Evolutionary conservation across 2,797 vertebrate species (phyloP).

Genomic region (Acrossocheilus fasciatus): DNA sequence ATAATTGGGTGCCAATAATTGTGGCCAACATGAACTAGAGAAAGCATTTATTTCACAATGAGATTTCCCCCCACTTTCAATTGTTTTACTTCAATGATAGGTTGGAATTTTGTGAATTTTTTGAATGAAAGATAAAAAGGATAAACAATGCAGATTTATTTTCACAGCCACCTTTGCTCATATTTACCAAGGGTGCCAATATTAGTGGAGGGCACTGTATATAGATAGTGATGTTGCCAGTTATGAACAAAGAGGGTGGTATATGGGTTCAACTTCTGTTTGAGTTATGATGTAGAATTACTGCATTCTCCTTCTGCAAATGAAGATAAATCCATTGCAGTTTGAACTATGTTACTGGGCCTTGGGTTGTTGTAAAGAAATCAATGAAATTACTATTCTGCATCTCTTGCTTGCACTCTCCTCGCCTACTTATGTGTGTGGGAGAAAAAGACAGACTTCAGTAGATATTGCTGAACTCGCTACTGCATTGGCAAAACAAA

Average conservation of each 20-base stretch:
- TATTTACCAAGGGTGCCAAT: too few species aligned
- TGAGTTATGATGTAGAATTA: neutral
- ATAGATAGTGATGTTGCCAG: neutral
- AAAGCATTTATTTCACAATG: too few species aligned
- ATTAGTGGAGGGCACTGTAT: too few species aligned
- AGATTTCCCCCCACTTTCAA: too few species aligned
- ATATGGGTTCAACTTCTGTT: neutral
- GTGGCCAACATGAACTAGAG: too few species aligned
- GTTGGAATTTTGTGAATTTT: too few species aligned
- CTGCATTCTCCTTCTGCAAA: neutral
- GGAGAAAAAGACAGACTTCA: constrained; percentile 3
- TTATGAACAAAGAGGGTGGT: neutral
- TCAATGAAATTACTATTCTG: constrained; percentile 40
- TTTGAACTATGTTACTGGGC: neutral
- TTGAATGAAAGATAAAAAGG: too few species aligned
- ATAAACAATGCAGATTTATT: too few species aligned
- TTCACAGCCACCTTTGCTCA: too few species aligned
- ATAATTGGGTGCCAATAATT: too few species aligned
- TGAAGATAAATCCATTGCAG: neutral
- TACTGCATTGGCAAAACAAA: constrained; percentile 22
- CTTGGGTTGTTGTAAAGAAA: constrained; percentile 39
- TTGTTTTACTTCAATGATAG: too few species aligned
- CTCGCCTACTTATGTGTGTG: constrained; percentile 23
- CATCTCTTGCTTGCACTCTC: constrained; percentile 9
- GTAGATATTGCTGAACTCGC: constrained; percentile 10